Percentiles rank a stretch among this genome's conserved stretches.
These are phyloP conservation scores for Hypercompe scribonia DNA, from an alignment of 2,888 invertebrate genomes.

Conservation along the genomic window DNA sequence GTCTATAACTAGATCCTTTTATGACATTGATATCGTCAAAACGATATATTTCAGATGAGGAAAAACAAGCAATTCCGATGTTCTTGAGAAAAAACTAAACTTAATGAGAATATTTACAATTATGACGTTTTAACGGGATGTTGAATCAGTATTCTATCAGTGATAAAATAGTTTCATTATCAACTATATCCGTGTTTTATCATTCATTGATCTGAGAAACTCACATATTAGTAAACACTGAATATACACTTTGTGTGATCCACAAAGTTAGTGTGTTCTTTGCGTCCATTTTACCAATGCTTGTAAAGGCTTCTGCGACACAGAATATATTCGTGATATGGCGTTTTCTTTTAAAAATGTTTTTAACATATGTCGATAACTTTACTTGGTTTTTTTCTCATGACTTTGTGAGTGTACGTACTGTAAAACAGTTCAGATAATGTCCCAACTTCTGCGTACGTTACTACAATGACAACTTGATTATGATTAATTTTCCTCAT, in stretches of 20 bases:
- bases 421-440: no score
- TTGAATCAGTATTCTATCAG: slow-evolving; percentile 6
- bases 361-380: no score
- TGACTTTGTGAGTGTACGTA: no score
- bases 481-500: no score
- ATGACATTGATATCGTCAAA: not conserved
- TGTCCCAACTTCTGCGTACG: no score
- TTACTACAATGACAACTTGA: no score
- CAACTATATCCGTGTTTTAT: slow-evolving; percentile 47
- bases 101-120: not conserved
- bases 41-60: not conserved
- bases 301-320: no score
- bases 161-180: slow-evolving; percentile 47
- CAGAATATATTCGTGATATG: no score
- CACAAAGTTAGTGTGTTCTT: no score
- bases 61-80: not conserved
- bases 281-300: no score
- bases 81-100: not conserved
- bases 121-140: not conserved
- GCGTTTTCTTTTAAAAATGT: no score
- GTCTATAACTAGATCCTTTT: not conserved
- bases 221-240: slow-evolving; percentile 35
- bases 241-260: not conserved
- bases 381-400: no score
- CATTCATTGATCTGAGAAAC: slow-evolving; percentile 36